Conservation (phyloP, 2,888 invertebrate genomes). For the Leucophenga montana region DNA sequence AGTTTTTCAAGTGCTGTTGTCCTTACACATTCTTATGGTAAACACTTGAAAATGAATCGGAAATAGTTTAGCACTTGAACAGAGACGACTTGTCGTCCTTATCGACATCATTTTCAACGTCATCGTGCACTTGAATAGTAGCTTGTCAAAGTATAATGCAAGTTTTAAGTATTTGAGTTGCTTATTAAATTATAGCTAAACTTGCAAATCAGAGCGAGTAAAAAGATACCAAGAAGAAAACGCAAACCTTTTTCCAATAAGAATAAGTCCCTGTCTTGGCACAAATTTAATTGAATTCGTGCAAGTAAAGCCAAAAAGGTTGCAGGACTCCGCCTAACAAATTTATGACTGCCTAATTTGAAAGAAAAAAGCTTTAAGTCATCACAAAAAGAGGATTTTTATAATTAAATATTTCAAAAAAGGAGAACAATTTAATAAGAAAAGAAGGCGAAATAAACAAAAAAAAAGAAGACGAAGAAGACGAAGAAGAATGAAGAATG, state of each 20-base stretch:
- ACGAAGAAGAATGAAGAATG: neutral
- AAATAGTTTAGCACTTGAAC: conserved; percentile 20
- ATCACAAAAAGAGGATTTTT: conserved; percentile 8
- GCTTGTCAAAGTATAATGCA: neutral
- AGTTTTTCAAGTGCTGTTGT: conserved; percentile 18
- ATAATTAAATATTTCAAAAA: conserved; percentile 17
- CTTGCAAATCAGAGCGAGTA: neutral
- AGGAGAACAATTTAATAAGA: conserved; percentile 10
- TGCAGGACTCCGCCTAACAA: conserved; percentile 3
- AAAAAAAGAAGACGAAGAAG: neutral
- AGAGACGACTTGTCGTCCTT: neutral
- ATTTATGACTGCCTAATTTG: conserved; percentile 11
- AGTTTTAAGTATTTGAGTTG: conserved; percentile 6
- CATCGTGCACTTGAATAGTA: neutral
- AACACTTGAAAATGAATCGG: conserved; percentile 13
- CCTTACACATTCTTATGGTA: conserved; percentile 10
- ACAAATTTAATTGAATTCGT: conserved; percentile 1
- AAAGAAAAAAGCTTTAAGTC: neutral
- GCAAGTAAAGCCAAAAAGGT: conserved; percentile 6
- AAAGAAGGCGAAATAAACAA: neutral
- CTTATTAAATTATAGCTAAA: neutral
- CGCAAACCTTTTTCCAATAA: neutral
- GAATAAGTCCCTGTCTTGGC: too few relatives aligned
- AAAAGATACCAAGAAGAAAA: neutral
- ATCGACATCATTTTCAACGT: neutral